A percentile compares a stretch with the other conserved stretches of the same genome.
phyloP scores from a whole-genome alignment of 2,797 vertebrate genomes.

The Antennarius maculatus region DNA sequence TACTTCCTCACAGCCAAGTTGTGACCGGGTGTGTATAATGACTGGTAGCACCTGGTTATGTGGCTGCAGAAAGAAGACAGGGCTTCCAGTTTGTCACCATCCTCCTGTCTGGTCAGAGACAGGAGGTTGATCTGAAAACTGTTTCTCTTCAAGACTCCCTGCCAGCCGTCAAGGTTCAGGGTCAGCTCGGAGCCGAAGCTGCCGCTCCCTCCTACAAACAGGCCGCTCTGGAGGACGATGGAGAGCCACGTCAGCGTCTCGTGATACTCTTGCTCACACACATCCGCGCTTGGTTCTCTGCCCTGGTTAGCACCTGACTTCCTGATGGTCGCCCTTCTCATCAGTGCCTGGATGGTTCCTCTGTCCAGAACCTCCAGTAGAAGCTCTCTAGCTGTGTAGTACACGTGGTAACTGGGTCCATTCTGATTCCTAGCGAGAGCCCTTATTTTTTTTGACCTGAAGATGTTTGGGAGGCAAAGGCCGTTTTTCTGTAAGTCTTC shows the following conservation, averaged over 20 bases:
- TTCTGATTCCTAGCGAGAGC: conserved; percentile 31
- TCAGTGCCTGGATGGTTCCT: conserved; percentile 60
- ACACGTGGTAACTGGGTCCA: conserved; percentile 53
- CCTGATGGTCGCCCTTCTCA: conserved; percentile 44
- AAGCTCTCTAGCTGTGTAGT: conserved; percentile 64
- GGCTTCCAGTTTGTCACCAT: conserved; percentile 67
- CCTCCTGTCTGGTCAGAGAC: conserved; percentile 58
- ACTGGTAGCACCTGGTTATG: conserved; percentile 60
- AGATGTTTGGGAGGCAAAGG: conserved; percentile 72
- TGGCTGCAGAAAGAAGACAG: conserved; percentile 68
- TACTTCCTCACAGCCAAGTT: conserved; percentile 76
- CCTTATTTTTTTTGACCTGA: conserved; percentile 66
- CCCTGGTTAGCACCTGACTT: conserved; percentile 30
- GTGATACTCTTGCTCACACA: conserved; percentile 57
- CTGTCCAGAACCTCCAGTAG: conserved; percentile 69
- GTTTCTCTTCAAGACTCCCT: conserved; percentile 66
- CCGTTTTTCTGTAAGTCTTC: conserved; percentile 36
- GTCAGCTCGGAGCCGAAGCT: conserved; percentile 33
- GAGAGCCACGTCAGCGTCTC: conserved; percentile 72
- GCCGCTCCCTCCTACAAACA: conserved; percentile 49
- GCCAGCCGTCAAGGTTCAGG: conserved; percentile 63
- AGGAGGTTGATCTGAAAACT: conserved; percentile 66
- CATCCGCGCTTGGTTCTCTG: conserved; percentile 39
- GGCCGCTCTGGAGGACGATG: conserved; percentile 65
- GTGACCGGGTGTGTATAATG: conserved; percentile 57